Evolutionary conservation across 2,888 invertebrate genomes (phyloP).

Genomic region (Synergus umbraculus): DNA sequence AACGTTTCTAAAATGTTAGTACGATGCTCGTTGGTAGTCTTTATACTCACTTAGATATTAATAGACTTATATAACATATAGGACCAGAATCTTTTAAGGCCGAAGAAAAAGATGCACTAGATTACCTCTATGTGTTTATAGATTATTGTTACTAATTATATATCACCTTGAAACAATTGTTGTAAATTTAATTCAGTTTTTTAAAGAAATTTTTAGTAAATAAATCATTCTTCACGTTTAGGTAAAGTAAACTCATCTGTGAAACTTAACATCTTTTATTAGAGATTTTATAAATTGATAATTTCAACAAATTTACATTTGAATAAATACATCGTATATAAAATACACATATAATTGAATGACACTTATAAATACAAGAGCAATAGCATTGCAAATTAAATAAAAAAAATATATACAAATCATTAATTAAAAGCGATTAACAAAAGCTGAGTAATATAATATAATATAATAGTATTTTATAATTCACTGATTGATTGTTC

Average conservation of each 20-base stretch:
- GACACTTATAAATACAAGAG: background rate
- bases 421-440: background rate
- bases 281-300: background rate
- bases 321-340: background rate
- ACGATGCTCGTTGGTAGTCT: background rate
- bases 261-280: background rate
- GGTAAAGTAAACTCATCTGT: too few species aligned
- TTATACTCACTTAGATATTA: background rate
- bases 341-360: background rate
- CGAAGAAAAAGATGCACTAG: background rate
- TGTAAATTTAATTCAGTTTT: too few species aligned
- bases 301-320: background rate
- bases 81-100: slow-evolving; percentile 1
- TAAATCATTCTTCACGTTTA: too few species aligned
- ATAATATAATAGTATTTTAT: slow-evolving; percentile 44
- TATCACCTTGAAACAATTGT: background rate
- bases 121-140: background rate
- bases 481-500: slow-evolving; percentile 71
- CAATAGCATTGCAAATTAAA: background rate
- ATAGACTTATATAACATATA: background rate
- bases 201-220: too few species aligned
- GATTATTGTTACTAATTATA: slow-evolving; percentile 5
- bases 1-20: slow-evolving; percentile 11
- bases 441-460: background rate
- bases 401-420: background rate